phyloP scores from a whole-genome alignment of 2,888 invertebrate genomes.

The Patella depressa region DNA sequence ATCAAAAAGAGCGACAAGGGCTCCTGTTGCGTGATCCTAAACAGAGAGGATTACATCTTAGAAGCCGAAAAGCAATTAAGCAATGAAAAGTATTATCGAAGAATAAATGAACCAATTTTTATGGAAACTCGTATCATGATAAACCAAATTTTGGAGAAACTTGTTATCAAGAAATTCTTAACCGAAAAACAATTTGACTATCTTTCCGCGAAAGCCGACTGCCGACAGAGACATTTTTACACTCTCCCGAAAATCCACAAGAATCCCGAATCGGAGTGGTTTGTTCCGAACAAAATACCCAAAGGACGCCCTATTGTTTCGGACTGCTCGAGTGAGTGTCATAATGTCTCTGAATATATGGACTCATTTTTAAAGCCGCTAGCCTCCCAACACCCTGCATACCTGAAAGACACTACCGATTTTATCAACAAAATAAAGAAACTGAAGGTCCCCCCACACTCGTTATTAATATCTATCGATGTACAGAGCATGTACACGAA shows the following conservation, averaged over 20 bases:
- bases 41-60: neutral
- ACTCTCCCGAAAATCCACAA: neutral
- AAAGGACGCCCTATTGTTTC: neutral
- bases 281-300: neutral
- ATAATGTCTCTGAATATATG: neutral
- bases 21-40: neutral
- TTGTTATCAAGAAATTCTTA: neutral
- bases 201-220: neutral
- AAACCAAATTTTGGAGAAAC: neutral
- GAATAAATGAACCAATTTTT: neutral
- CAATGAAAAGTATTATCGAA: too few species aligned
- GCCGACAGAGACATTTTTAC: neutral
- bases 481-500: neutral
- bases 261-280: neutral
- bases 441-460: neutral
- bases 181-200: neutral
- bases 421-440: neutral
- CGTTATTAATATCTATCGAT: neutral
- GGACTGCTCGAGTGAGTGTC: neutral
- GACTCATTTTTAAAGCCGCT: neutral
- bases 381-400: neutral
- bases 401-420: neutral
- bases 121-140: neutral
- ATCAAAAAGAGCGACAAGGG: neutral
- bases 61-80: neutral